A percentile compares a stretch with the other conserved stretches of the same genome.
These are phyloP conservation scores for Empidonax traillii DNA, from an alignment of 2,113 vertebrate genomes.

Conservation along the genomic window DNA sequence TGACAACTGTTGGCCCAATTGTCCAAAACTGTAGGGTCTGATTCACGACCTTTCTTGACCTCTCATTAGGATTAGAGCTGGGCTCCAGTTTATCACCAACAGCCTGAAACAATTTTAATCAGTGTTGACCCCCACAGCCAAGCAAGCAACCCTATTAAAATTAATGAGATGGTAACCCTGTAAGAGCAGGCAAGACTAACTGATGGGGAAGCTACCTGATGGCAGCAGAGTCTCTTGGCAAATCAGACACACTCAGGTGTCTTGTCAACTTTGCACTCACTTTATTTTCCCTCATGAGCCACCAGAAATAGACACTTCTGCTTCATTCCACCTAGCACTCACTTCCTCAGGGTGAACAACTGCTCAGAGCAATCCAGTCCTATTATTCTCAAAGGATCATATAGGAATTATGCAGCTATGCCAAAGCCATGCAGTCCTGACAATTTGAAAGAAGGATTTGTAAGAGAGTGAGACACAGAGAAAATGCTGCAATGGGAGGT, in stretches of 20 bases:
- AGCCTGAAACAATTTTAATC: constrained; percentile 47
- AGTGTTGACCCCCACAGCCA: neutral
- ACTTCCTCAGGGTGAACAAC: constrained; percentile 30
- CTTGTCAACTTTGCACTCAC: constrained; percentile 34
- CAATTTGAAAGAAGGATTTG: neutral
- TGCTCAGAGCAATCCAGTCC: neutral
- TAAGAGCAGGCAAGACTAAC: neutral
- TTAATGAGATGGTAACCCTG: constrained; percentile 34
- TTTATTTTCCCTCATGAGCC: constrained; percentile 8
- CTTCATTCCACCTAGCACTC: constrained; percentile 42
- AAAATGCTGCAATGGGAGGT: neutral
- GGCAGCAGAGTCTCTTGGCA: constrained; percentile 13
- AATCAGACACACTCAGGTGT: constrained; percentile 25
- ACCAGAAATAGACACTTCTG: constrained; percentile 35
- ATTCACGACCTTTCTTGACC: neutral
- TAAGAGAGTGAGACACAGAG: neutral
- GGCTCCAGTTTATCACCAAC: constrained; percentile 17
- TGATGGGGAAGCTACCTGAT: constrained; percentile 33
- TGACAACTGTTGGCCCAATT: neutral
- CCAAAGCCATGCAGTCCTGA: neutral
- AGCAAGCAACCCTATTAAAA: constrained; percentile 17
- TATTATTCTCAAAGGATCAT: neutral
- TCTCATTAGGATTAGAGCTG: constrained; percentile 33
- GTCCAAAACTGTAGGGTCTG: neutral
- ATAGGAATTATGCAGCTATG: neutral